Conservation (phyloP, 2,797 vertebrate genomes). For the Cossypha niveicapilla region DNA sequence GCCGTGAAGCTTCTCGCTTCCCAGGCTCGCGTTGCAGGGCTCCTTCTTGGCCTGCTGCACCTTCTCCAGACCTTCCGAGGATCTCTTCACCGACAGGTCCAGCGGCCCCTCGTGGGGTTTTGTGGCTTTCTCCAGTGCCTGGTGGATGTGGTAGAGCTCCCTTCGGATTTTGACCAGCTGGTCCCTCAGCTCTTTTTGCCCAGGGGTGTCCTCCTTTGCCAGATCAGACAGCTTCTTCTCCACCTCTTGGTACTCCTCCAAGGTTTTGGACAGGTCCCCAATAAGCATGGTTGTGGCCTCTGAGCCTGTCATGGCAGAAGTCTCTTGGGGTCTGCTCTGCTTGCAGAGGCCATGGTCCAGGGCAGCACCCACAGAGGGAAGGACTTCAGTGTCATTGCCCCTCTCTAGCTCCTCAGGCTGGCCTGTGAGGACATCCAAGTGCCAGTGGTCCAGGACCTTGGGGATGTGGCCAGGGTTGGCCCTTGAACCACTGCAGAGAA, state of each 20-base stretch:
- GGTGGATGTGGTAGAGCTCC: conserved; percentile 91
- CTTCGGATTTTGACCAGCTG: conserved; percentile 90
- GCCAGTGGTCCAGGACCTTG: conserved; percentile 72
- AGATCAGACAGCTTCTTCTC: conserved; percentile 86
- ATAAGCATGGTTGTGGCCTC: conserved; percentile 78
- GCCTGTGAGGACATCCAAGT: conserved; percentile 20
- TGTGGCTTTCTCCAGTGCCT: conserved; percentile 82
- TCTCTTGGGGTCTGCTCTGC: conserved; percentile 27
- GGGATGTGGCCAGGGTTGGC: conserved; percentile 48
- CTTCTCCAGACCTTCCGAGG: conserved; percentile 37
- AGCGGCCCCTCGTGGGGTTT: conserved; percentile 84
- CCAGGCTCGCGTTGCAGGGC: background rate
- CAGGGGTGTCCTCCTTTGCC: conserved; percentile 79
- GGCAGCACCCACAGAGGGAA: conserved; percentile 18
- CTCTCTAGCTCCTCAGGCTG: conserved; percentile 59
- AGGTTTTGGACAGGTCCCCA: conserved; percentile 85
- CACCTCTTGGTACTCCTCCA: conserved; percentile 89
- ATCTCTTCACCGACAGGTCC: conserved; percentile 89
- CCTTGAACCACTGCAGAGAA: conserved; percentile 22
- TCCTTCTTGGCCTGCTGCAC: conserved; percentile 51
- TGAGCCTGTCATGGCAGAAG: conserved; percentile 36
- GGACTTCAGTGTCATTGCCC: background rate
- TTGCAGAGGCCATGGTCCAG: background rate
- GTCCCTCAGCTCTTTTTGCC: conserved; percentile 87
- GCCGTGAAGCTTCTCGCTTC: background rate